phyloP scores from a whole-genome alignment of 2,888 invertebrate species.

The Steromphala cineraria region DNA sequence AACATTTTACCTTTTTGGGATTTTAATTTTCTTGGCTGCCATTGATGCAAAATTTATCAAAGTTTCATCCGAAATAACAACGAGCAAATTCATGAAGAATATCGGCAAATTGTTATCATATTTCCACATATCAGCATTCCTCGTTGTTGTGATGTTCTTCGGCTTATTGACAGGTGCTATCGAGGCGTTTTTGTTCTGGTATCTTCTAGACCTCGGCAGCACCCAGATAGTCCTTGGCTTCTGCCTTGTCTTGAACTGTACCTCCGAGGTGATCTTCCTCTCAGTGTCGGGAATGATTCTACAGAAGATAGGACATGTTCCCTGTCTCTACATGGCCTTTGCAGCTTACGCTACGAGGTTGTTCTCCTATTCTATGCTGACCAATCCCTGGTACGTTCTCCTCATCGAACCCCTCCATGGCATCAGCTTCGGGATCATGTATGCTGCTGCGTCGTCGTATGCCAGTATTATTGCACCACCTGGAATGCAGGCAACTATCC shows the following conservation, averaged over 20 bases:
- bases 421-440: slow-evolving; percentile 91
- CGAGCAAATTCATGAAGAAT: slow-evolving; percentile 81
- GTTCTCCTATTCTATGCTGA: slow-evolving; percentile 86
- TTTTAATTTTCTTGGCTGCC: slow-evolving; percentile 84
- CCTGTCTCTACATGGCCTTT: slow-evolving; percentile 89
- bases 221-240: slow-evolving; percentile 65
- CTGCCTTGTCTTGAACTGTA: slow-evolving; percentile 59
- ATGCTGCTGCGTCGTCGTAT: slow-evolving; percentile 92
- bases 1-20: slow-evolving; percentile 75
- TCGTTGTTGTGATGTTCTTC: slow-evolving; percentile 86
- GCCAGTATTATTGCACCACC: slow-evolving; percentile 89
- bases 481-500: slow-evolving; percentile 88
- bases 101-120: slow-evolving; percentile 85
- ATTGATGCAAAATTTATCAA: slow-evolving; percentile 79
- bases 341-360: slow-evolving; percentile 88
- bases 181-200: slow-evolving; percentile 90
- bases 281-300: slow-evolving; percentile 90
- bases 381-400: slow-evolving; percentile 88
- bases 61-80: slow-evolving; percentile 50
- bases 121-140: slow-evolving; percentile 87
- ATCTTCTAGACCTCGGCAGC: slow-evolving; percentile 78
- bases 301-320: slow-evolving; percentile 83
- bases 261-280: slow-evolving; percentile 74
- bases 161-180: slow-evolving; percentile 93
- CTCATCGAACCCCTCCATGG: slow-evolving; percentile 92